Conservation (phyloP, 2,113 vertebrate genomes). For the Ctenomys sociabilis region DNA sequence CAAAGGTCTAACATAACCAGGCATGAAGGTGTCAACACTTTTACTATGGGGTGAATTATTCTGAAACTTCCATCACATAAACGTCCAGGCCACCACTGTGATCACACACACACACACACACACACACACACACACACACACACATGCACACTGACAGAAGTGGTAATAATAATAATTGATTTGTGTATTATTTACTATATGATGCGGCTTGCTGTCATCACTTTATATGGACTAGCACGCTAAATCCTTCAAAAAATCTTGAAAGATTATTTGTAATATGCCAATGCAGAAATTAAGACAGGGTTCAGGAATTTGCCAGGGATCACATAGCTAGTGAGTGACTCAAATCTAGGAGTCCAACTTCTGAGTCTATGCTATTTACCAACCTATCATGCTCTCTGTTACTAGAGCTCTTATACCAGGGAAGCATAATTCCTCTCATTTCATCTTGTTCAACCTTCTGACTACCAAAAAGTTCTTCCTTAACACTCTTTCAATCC, state of each 20-base stretch:
- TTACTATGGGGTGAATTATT: background rate
- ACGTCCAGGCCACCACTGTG: no score
- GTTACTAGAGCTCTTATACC: background rate
- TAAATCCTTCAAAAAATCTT: background rate
- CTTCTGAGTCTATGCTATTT: fast-evolving
- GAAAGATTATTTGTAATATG: background rate
- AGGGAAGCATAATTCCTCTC: background rate
- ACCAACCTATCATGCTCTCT: no score
- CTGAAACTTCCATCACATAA: background rate
- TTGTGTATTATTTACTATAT: background rate
- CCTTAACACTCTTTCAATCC: background rate
- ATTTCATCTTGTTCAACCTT: background rate
- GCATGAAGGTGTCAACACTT: background rate
- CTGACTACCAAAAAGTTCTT: background rate
- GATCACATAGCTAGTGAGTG: background rate
- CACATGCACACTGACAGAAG: background rate
- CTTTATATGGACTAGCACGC: background rate
- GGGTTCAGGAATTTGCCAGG: background rate
- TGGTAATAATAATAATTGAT: background rate
- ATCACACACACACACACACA: no score
- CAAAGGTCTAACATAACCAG: background rate
- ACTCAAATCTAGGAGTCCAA: background rate
- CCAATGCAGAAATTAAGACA: background rate
- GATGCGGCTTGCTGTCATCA: background rate
- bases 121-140: no score